phyloP scores from a whole-genome alignment of 2,797 vertebrate genomes.

The Meriones psammophilus region DNA sequence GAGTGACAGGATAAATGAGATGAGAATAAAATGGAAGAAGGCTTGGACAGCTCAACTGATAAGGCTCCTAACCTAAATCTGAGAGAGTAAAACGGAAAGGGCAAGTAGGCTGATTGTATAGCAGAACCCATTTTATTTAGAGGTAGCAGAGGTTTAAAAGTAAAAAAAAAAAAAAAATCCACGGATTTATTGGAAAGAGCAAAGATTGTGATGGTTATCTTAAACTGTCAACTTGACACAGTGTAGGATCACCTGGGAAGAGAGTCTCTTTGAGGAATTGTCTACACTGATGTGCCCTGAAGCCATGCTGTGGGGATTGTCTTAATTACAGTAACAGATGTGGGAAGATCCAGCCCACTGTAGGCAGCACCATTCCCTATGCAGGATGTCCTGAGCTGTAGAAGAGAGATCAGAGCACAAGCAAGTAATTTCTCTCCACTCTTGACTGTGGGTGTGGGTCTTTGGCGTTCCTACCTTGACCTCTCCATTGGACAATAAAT shows the following conservation, averaged over 20 bases:
- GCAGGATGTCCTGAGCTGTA: neutral
- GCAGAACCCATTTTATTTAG: neutral
- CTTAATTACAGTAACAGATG: neutral
- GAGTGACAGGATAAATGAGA: neutral
- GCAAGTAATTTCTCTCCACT: neutral
- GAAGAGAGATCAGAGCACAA: neutral
- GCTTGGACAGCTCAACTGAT: too few relatives aligned
- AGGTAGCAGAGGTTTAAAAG: neutral
- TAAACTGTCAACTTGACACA: neutral
- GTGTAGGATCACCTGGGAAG: neutral
- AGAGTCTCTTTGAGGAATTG: neutral
- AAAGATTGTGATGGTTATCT: neutral
- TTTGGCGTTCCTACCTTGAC: neutral
- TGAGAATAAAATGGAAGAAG: neutral
- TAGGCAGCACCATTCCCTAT: neutral
- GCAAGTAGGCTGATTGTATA: neutral
- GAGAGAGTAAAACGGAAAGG: neutral
- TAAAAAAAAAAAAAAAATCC: conserved; percentile 7
- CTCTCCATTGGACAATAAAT: neutral
- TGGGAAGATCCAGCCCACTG: neutral
- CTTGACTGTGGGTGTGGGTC: neutral
- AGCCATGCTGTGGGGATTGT: neutral
- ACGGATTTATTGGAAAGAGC: neutral
- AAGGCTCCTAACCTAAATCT: too few relatives aligned
- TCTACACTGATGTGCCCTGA: neutral